These are phyloP conservation scores for Mesochorus sp. DNA, from an alignment of 2,888 invertebrate species.

Conservation along the genomic window DNA sequence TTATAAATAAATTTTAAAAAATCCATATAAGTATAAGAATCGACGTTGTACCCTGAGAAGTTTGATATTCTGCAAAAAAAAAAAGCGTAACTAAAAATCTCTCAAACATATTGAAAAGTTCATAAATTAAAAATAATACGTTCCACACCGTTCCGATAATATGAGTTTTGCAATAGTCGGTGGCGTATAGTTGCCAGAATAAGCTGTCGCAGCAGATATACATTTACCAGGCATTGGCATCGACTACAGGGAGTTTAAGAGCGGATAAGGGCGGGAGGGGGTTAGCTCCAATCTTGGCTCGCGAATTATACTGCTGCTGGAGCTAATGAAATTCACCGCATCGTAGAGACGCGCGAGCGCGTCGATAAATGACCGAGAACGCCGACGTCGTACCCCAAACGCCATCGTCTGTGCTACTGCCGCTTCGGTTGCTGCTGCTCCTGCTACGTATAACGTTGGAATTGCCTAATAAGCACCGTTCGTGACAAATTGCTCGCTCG, in stretches of 20 bases:
- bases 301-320: constrained; percentile 56
- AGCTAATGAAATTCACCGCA: constrained; percentile 78
- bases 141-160: constrained; percentile 5
- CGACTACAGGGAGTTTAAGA: too few relatives aligned
- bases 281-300: constrained; percentile 70
- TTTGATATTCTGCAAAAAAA: too few relatives aligned
- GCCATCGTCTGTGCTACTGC: constrained; percentile 23
- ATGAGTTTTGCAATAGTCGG: constrained; percentile 16
- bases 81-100: too few relatives aligned
- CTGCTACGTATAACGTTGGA: constrained; percentile 70
- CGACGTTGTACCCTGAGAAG: too few relatives aligned
- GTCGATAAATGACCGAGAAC: constrained; percentile 78
- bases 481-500: constrained; percentile 80
- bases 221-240: constrained; percentile 32
- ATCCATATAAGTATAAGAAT: too few relatives aligned
- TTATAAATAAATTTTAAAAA: too few relatives aligned
- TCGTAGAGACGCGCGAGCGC: constrained; percentile 74
- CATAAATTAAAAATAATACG: too few relatives aligned
- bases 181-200: constrained; percentile 42
- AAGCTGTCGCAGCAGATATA: constrained; percentile 44
- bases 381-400: constrained; percentile 50
- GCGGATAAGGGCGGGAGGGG: constrained; percentile 6
- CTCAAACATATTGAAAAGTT: too few relatives aligned
- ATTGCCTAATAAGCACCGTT: constrained; percentile 81
- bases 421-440: constrained; percentile 14